Evolutionary conservation across 2,888 invertebrate species (phyloP), one percentile per base, ranked within the genome.

Genomic region (Philaethria dido): DNA sequence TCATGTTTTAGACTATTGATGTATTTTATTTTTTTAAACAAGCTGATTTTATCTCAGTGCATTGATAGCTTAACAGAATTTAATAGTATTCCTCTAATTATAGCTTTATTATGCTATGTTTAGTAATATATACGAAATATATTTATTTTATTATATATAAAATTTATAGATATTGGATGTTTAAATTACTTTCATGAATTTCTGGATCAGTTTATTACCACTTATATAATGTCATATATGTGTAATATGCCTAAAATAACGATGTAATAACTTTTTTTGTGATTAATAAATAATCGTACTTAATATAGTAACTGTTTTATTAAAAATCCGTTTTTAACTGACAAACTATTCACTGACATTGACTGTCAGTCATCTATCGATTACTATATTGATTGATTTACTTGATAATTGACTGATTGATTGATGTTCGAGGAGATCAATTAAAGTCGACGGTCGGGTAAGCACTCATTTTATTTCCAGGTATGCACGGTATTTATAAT

Each of bases 231-330:
- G 36, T 33, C 14, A 33, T 54, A 13, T 52, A 33, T 55, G 36
- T 52, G 11, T 52, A 16, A 29, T 29, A 52, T 29, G 52, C 16
- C 52, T 29, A 52, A 55, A 22, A 55, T 55, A 39, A 55, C 14
- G 14, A 55, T 39, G 36, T 55, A 55, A 13, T 42, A 60, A 47
- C 22, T 29, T 61, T 33, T 60, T 61, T 61, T 45, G 39, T 39
- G 33, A 47, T 20, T 48, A 61, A 61, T 47, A 47, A 61, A 61
- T 47, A 33, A 47, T 47, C 33, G 64, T 64, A 47, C 55, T 47
- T 50, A 54, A 63, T 22, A 36, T 42, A 14, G 22, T 42, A 9
- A 55, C 0, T 14, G 29, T 54, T 55, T 55, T 55, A 20, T 20
- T 55, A 3, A 13, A 11, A 33, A 8, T 8, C 33, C 33, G 3